These are phyloP conservation scores for Drosophila kikkawai DNA, from an alignment of 1,140 invertebrate genomes.

Conservation along the genomic window DNA sequence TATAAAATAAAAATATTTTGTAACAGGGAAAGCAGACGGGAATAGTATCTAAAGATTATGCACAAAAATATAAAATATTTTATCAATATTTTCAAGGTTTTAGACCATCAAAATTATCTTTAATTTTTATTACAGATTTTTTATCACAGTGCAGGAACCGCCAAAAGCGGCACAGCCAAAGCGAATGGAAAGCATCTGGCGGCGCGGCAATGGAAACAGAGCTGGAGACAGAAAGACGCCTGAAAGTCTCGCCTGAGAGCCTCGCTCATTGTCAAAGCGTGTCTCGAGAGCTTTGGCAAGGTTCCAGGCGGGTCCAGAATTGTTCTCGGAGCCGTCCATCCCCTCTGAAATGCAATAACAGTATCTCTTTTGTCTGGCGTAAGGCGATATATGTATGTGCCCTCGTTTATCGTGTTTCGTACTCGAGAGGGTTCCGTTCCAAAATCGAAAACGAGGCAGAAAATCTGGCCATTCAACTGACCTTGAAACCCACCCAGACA, in stretches of 20 bases:
- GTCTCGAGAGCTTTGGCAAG: conserved; percentile 56
- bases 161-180: conserved; percentile 43
- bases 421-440: conserved; percentile 18
- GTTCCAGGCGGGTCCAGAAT: conserved; percentile 39
- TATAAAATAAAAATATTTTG: no score
- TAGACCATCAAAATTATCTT: no score
- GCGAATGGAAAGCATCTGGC: conserved; percentile 31
- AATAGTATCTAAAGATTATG: no score
- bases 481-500: conserved; percentile 50
- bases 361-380: conserved; percentile 63
- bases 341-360: conserved; percentile 51
- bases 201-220: conserved; percentile 9
- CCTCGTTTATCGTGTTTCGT: conserved; percentile 43
- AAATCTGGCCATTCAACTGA: conserved; percentile 46
- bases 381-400: conserved; percentile 48
- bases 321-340: conserved; percentile 10
- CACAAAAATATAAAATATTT: no score
- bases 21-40: no score
- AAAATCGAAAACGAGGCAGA: conserved; percentile 24
- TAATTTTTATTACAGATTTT: not conserved
- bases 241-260: conserved; percentile 69
- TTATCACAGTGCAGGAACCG: conserved; percentile 12
- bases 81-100: no score
- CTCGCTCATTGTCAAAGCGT: conserved; percentile 63
- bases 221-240: conserved; percentile 44